phyloP scores from a whole-genome alignment of 2,113 vertebrate species.

The Ornithorhynchus anatinus region DNA sequence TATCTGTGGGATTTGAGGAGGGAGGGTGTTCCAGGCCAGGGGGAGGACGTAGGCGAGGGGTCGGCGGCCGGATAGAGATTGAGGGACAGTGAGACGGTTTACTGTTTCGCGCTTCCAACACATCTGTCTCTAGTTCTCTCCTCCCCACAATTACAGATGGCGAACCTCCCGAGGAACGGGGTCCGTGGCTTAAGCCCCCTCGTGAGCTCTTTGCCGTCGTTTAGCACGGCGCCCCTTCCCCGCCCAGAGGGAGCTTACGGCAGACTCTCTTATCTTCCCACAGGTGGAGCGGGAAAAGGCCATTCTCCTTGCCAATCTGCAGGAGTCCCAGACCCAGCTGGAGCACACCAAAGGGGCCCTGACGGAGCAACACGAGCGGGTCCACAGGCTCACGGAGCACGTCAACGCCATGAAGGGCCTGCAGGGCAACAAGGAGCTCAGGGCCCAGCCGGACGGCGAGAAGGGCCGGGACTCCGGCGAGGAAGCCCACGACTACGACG shows the following conservation, averaged over 20 bases:
- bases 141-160: too few species aligned
- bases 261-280: constrained; percentile 28
- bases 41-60: too few species aligned
- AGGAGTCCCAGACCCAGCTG: constrained; percentile 94
- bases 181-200: too few species aligned
- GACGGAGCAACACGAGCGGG: constrained; percentile 86
- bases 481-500: constrained; percentile 81
- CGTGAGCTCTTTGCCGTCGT: too few species aligned
- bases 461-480: constrained; percentile 75
- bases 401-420: constrained; percentile 84
- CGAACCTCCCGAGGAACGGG: too few species aligned
- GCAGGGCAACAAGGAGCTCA: constrained; percentile 84
- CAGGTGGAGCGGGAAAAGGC: constrained; percentile 96
- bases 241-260: too few species aligned
- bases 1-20: too few species aligned
- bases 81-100: too few species aligned
- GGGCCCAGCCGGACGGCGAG: constrained; percentile 80
- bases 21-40: too few species aligned
- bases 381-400: constrained; percentile 88
- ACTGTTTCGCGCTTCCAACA: too few species aligned
- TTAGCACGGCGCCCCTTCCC: too few species aligned
- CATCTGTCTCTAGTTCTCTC: background rate
- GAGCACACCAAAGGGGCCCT: constrained; percentile 95
- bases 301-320: constrained; percentile 86
- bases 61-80: too few species aligned